phyloP scores from a whole-genome alignment of 2,797 vertebrate genomes.

The Enteromius trimaculatus region DNA sequence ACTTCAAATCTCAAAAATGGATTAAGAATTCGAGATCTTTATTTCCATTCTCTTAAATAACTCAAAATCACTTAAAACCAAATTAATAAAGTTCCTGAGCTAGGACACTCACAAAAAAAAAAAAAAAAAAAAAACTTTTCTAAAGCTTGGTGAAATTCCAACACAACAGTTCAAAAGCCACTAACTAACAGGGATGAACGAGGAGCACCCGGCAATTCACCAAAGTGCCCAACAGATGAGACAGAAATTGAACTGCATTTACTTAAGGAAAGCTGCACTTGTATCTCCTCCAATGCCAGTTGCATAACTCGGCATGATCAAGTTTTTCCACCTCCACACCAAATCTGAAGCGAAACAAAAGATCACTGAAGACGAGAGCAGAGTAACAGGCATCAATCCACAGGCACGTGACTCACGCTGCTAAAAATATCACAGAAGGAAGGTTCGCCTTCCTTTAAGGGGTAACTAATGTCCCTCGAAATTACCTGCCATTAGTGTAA shows the following conservation, averaged over 20 bases:
- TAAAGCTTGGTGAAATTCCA: too few relatives aligned
- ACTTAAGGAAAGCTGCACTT: slow-evolving; percentile 30
- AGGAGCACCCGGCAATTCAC: not conserved
- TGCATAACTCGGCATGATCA: slow-evolving; percentile 78
- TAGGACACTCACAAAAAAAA: not conserved
- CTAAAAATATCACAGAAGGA: slow-evolving; percentile 46
- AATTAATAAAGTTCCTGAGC: not conserved
- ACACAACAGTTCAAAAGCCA: not conserved
- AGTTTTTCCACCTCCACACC: slow-evolving; percentile 77
- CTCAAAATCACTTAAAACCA: not conserved
- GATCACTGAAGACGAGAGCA: slow-evolving; percentile 4
- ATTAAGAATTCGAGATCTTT: not conserved
- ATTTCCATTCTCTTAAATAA: not conserved
- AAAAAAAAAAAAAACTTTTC: not conserved
- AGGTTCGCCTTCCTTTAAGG: not conserved
- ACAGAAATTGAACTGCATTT: slow-evolving; percentile 9
- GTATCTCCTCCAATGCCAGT: slow-evolving; percentile 72
- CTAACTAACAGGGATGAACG: not conserved
- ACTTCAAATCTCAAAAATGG: not conserved
- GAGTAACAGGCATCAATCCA: slow-evolving; percentile 33
- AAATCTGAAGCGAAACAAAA: slow-evolving; percentile 47
- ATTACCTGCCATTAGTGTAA: slow-evolving; percentile 3
- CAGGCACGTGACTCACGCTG: slow-evolving; percentile 20
- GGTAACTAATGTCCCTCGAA: not conserved
- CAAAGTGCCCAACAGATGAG: not conserved